Percentiles rank a stretch among this genome's conserved stretches.
Conservation (phyloP, 2,888 invertebrate genomes). For the Thyatira batis region DNA sequence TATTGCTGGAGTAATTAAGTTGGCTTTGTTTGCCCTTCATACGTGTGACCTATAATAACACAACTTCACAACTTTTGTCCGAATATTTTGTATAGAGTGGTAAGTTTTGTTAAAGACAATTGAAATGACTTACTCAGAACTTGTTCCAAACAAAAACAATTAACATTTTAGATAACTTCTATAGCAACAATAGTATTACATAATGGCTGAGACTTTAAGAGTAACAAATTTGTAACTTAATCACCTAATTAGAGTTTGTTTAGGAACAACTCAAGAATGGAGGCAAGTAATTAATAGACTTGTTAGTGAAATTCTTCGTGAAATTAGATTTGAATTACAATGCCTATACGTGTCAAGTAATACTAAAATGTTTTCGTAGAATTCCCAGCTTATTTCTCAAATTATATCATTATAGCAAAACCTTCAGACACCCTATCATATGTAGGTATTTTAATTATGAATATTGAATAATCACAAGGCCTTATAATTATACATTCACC, state of each 20-base stretch:
- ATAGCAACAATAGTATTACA: slow-evolving; percentile 50
- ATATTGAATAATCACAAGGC: not conserved
- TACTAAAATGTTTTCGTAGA: not conserved
- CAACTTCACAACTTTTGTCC: too few species aligned
- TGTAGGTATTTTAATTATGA: not conserved
- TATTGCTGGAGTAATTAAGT: too few species aligned
- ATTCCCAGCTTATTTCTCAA: not conserved
- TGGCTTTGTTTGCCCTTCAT: too few species aligned
- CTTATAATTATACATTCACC: not conserved
- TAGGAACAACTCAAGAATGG: slow-evolving; percentile 49
- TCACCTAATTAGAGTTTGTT: slow-evolving; percentile 70
- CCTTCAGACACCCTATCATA: not conserved
- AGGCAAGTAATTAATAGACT: slow-evolving; percentile 52
- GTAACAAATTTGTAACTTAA: slow-evolving; percentile 68
- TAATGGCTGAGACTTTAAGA: slow-evolving; percentile 41
- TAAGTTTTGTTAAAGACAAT: not conserved
- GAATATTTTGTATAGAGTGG: not conserved
- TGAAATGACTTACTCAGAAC: not conserved
- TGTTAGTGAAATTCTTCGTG: slow-evolving; percentile 28
- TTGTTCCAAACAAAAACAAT: slow-evolving; percentile 34
- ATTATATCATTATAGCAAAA: not conserved
- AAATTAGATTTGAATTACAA: slow-evolving; percentile 25
- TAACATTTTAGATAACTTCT: slow-evolving; percentile 24
- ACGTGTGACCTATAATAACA: too few species aligned
- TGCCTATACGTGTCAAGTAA: slow-evolving; percentile 8